These are phyloP conservation scores for Mormoops blainvillei DNA, from an alignment of 2,113 vertebrate species.

Conservation along the genomic window DNA sequence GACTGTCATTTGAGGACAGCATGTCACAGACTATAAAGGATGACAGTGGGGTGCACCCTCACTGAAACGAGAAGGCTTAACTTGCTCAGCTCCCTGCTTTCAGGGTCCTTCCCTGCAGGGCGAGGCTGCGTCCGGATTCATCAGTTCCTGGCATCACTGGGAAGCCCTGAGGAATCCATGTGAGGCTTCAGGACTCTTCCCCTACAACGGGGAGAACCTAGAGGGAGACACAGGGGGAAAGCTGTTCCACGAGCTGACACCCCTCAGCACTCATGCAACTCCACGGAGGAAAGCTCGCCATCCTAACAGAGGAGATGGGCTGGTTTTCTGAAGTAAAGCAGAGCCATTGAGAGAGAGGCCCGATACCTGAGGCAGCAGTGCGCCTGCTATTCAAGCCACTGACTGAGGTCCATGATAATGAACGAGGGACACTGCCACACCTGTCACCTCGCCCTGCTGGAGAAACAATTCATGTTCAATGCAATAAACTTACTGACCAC, in stretches of 20 bases:
- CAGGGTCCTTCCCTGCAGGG: neutral
- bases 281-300: neutral
- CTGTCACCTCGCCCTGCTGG: neutral
- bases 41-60: neutral
- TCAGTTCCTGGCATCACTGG: neutral
- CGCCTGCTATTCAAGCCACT: neutral
- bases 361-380: accelerated
- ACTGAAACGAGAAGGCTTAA: neutral
- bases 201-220: neutral
- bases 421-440: neutral
- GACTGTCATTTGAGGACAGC: neutral
- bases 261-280: neutral
- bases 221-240: neutral
- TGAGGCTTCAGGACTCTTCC: neutral
- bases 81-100: neutral
- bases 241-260: neutral
- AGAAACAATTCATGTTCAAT: neutral
- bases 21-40: neutral
- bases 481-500: neutral
- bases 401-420: neutral
- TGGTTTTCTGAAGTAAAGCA: neutral
- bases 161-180: neutral
- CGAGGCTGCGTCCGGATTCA: neutral
- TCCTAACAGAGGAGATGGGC: neutral
- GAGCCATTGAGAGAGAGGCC: neutral